Conservation (phyloP, 2,888 invertebrate genomes). For the Catocala fraxini region DNA sequence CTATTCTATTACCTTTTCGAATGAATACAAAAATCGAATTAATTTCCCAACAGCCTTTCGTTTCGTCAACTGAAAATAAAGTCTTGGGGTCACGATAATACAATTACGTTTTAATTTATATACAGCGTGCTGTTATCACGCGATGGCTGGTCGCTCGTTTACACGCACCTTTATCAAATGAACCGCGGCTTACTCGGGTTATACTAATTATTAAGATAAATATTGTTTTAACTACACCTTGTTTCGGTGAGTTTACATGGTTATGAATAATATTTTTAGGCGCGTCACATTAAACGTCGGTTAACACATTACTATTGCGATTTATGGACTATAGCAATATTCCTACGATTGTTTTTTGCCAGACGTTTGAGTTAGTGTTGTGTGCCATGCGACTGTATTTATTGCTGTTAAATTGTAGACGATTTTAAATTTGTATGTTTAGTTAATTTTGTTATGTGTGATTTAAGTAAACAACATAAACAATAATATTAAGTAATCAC, state of each 20-base stretch:
- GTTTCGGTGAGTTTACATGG: slow-evolving; percentile 76
- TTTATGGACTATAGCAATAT: slow-evolving; percentile 48
- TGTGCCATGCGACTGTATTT: slow-evolving; percentile 46
- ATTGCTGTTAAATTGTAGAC: slow-evolving; percentile 35
- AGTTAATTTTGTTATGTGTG: background rate
- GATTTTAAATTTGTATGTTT: slow-evolving; percentile 21
- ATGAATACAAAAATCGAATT: slow-evolving; percentile 40
- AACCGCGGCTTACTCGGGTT: slow-evolving; percentile 77
- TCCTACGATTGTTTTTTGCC: slow-evolving; percentile 52
- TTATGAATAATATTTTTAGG: slow-evolving; percentile 66
- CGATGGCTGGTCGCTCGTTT: slow-evolving; percentile 67
- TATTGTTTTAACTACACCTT: slow-evolving; percentile 81
- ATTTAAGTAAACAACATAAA: too few species aligned
- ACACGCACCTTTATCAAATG: slow-evolving; percentile 84
- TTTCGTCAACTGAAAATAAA: slow-evolving; percentile 74
- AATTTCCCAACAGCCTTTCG: slow-evolving; percentile 55
- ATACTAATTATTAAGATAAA: slow-evolving; percentile 87
- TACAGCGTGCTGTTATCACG: slow-evolving; percentile 79
- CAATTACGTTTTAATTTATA: slow-evolving; percentile 88
- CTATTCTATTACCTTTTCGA: slow-evolving; percentile 2
- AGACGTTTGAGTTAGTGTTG: slow-evolving; percentile 43
- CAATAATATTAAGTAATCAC: too few species aligned
- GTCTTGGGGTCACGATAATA: slow-evolving; percentile 85
- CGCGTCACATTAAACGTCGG: slow-evolving; percentile 58
- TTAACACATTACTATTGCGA: slow-evolving; percentile 61